phyloP scores from a whole-genome alignment of 37 sponge, comb jelly and placozoan genomes.

The Mnemiopsis leidyi region DNA sequence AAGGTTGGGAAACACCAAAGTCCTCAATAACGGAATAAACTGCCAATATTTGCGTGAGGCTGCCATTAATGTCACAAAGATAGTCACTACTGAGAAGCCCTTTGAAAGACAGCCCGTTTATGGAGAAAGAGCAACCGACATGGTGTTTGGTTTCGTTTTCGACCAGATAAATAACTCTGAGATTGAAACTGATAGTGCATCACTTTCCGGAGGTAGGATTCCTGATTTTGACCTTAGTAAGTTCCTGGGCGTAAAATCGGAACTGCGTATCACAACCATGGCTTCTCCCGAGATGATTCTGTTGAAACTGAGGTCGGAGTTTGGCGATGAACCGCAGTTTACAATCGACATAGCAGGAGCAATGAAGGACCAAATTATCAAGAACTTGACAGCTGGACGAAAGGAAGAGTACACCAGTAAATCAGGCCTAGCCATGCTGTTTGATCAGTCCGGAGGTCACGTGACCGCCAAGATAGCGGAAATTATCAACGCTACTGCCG shows the following conservation, averaged over 20 bases:
- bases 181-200: not conserved
- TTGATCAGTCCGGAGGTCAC: constrained; percentile 66
- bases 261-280: constrained; percentile 67
- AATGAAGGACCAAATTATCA: constrained; percentile 66
- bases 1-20: constrained; percentile 67
- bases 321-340: constrained; percentile 68
- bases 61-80: constrained; percentile 66
- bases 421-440: constrained; percentile 68
- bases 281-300: constrained; percentile 65
- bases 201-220: not conserved
- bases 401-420: constrained; percentile 71
- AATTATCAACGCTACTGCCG: not conserved
- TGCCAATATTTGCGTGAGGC: constrained; percentile 66
- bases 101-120: constrained; percentile 65
- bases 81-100: constrained; percentile 64
- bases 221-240: constrained; percentile 54
- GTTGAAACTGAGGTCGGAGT: not conserved
- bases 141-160: constrained; percentile 64
- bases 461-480: not conserved
- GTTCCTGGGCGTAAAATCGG: constrained; percentile 65
- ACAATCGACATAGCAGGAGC: constrained; percentile 13
- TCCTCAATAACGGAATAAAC: constrained; percentile 61
- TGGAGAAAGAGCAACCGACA: constrained; percentile 68
- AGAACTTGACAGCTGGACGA: constrained; percentile 54
- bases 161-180: not conserved